Evolutionary conservation across 2,888 invertebrate species (phyloP).

Genomic region (Caenorhabditis sp.): DNA sequence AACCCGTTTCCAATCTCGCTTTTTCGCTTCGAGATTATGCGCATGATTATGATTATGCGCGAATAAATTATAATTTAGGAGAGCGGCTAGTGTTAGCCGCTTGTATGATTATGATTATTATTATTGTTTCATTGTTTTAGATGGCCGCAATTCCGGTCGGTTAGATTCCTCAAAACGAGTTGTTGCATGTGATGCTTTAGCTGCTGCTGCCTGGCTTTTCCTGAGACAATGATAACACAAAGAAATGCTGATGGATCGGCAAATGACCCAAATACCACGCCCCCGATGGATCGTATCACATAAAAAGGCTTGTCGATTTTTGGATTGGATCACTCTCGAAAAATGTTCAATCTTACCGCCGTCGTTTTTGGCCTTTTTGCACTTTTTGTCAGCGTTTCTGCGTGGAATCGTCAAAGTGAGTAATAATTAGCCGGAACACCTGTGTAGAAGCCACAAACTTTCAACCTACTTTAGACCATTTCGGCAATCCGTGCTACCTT

Average conservation of each 20-base stretch:
- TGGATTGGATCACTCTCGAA: constrained; percentile 10
- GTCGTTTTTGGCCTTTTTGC: constrained; percentile 28
- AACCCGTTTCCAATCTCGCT: neutral
- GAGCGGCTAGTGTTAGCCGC: too few relatives aligned
- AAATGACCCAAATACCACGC: constrained; percentile 54
- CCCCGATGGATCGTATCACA: constrained; percentile 27
- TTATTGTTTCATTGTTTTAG: neutral
- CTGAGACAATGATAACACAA: constrained; percentile 22
- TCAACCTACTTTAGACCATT: constrained; percentile 70
- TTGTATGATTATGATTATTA: too few relatives aligned
- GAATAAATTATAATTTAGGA: neutral
- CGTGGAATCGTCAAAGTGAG: constrained; percentile 57
- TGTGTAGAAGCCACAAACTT: too few relatives aligned
- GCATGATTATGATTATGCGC: neutral
- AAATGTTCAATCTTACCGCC: constrained; percentile 3
- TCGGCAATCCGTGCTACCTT: constrained; percentile 74
- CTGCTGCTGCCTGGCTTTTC: too few relatives aligned
- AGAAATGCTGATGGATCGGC: constrained; percentile 20
- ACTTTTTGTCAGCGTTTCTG: constrained; percentile 20
- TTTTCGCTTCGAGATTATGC: neutral
- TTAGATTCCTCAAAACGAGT: neutral
- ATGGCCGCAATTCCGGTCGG: neutral
- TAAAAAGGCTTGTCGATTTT: constrained; percentile 22
- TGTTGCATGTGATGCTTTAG: too few relatives aligned
- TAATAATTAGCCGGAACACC: too few relatives aligned